Base-by-base conservation (phyloP, 2,113 vertebrate genomes). In the Petaurus breviceps region DNA sequence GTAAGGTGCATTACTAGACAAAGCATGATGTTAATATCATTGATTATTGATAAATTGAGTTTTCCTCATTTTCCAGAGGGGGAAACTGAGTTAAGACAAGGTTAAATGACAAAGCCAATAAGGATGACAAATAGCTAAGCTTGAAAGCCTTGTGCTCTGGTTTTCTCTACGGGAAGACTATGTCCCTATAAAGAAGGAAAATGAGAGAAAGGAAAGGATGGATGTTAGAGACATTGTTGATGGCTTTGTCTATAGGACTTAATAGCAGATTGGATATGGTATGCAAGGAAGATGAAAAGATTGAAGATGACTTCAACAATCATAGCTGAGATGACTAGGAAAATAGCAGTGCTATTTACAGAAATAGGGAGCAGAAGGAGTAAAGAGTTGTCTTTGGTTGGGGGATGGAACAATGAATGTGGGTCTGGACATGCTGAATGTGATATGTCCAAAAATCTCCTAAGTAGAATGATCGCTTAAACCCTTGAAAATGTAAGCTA, bases 31-130 rank as follows among this genome's bases (percentile, higher is more conserved):
- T 1, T 84, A 84, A 84, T 84, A 43, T 84, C 22, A 43, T 43
- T 68, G 28, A 28, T 37, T 61, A 61, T 25, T 53, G 91, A 94
- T 84, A 92, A 93, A 96, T 77, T 51, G 93, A 96, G 26, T 52
- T 47, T 94, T 97, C 89, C 68, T 54, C 89, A 93, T 94, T 95
- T 96, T 93, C 95, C 94, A 95, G 54, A 91, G 55, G 92, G 49
- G 89, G 46, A 93, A 90, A 24, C 89, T 51, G 89, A 95, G 57
- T 51, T 43, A 61, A 0, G 46, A 46, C 2, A 43, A 68, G 94
- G 89, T 92, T 94, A 90, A 96, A 92, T 90, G 94, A 92, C 54
- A 52, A 53, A 91, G 6, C 3, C 43, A 94, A 93, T 8, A 91
- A 84, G 51, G 50, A 47, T 37, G 95, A 94, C 61, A 94, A 46